Evolutionary conservation across 1,140 invertebrate species (phyloP).

Genomic region (Sitophilus oryzae): DNA sequence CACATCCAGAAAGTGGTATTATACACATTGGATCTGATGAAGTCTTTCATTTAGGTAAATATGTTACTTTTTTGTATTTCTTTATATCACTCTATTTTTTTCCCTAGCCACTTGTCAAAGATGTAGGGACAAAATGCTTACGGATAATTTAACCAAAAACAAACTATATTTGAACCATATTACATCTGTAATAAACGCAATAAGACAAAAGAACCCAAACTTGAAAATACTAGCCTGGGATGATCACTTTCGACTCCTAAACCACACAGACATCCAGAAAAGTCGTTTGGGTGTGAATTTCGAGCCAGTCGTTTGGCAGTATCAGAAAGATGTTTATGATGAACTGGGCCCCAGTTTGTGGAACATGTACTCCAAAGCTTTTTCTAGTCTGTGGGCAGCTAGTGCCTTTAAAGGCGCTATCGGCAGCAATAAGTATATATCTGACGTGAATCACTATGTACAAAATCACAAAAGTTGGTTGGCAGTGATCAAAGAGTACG

Average conservation of each 20-base stretch:
- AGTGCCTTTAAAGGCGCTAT: slow-evolving; percentile 84
- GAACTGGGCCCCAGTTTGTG: slow-evolving; percentile 52
- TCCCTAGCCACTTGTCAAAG: no score
- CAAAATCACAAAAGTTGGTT: slow-evolving; percentile 36
- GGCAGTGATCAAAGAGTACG: slow-evolving; percentile 28
- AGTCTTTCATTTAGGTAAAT: slow-evolving; percentile 69
- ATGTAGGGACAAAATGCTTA: slow-evolving; percentile 47
- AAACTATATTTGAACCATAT: slow-evolving; percentile 63
- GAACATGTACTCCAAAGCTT: slow-evolving; percentile 75
- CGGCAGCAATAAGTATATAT: slow-evolving; percentile 34
- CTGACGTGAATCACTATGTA: slow-evolving; percentile 30
- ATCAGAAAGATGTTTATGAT: slow-evolving; percentile 53
- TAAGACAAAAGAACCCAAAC: slow-evolving; percentile 57
- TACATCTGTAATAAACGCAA: slow-evolving; percentile 53
- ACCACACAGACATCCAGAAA: slow-evolving; percentile 55
- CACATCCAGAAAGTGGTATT: slow-evolving; percentile 34
- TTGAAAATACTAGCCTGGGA: slow-evolving; percentile 77
- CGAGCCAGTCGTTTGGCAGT: slow-evolving; percentile 82
- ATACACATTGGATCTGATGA: slow-evolving; percentile 81
- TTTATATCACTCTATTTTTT: no score
- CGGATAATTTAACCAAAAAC: slow-evolving; percentile 28
- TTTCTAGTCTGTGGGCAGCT: slow-evolving; percentile 84
- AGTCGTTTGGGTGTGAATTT: slow-evolving; percentile 63
- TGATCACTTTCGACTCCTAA: slow-evolving; percentile 80
- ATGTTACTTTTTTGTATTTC: no score